Percentiles rank a stretch among this genome's conserved stretches.
Conservation (phyloP, 1,140 invertebrate genomes). For the Zaprionus africanus region DNA sequence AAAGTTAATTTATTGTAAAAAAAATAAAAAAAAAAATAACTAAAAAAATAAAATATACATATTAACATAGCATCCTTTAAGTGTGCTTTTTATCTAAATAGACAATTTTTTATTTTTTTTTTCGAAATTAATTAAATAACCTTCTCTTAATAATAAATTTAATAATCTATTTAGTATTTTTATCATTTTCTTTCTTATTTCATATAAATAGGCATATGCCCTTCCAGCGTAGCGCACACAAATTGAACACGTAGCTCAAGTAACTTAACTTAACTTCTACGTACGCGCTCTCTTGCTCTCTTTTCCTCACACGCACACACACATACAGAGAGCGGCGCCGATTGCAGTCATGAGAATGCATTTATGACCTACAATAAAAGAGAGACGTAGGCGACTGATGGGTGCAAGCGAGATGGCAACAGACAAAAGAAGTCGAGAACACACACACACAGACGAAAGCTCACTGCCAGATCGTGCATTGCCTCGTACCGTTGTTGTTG, state of each 20-base stretch:
- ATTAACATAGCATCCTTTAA: no score
- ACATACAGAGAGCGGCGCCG: conserved; percentile 10
- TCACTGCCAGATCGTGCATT: conserved; percentile 28
- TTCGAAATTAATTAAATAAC: no score
- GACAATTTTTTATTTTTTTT: no score
- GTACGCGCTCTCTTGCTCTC: conserved; percentile 15
- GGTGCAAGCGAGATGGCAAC: conserved; percentile 40
- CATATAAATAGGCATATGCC: not conserved
- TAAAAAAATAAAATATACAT: no score
- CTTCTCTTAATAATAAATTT: no score
- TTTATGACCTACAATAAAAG: conserved; percentile 77
- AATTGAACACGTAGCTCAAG: conserved; percentile 34
- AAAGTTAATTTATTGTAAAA: no score
- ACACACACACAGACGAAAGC: not conserved
- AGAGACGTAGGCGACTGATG: conserved; percentile 26
- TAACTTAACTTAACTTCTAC: conserved; percentile 13
- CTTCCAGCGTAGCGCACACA: conserved; percentile 5
- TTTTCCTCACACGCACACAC: conserved; percentile 2
- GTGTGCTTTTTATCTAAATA: no score
- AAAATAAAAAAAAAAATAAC: no score
- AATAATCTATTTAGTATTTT: not conserved
- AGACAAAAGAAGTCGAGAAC: conserved; percentile 16
- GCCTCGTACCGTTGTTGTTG: conserved; percentile 4
- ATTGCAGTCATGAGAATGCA: conserved; percentile 71
- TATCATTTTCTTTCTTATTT: not conserved